Conservation (phyloP, 2,113 vertebrate species). For the Patagioenas fasciata region DNA sequence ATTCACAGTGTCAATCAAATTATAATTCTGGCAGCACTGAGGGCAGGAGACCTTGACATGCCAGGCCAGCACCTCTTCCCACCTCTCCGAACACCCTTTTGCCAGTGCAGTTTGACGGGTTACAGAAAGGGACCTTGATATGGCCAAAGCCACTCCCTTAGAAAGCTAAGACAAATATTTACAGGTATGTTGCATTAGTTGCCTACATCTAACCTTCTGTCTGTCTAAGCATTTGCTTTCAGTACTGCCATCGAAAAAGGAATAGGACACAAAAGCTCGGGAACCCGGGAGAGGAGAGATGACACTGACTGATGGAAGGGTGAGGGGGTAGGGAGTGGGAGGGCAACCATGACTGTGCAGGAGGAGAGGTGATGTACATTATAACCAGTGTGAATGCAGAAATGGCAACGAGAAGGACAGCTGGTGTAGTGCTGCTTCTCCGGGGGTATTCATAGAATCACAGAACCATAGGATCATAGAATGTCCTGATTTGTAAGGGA, state of each 20-base stretch:
- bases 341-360: rapidly evolving
- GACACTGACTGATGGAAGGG: background rate
- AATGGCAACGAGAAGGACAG: background rate
- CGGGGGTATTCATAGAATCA: too few species aligned
- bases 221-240: background rate
- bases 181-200: background rate
- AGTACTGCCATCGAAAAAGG: rapidly evolving
- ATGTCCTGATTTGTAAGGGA: too few species aligned
- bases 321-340: background rate
- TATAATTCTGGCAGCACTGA: background rate
- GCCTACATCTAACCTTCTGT: background rate
- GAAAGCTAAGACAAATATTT: background rate
- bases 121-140: background rate
- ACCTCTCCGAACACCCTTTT: background rate
- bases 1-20: background rate
- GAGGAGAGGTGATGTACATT: rapidly evolving
- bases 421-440: background rate
- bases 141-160: background rate
- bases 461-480: too few species aligned
- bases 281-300: background rate
- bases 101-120: background rate
- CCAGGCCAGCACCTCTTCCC: background rate
- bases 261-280: rapidly evolving
- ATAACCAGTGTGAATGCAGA: background rate
- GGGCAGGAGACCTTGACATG: background rate